phyloP scores from a whole-genome alignment of 2,797 vertebrate species.

The Artibeus lituratus region DNA sequence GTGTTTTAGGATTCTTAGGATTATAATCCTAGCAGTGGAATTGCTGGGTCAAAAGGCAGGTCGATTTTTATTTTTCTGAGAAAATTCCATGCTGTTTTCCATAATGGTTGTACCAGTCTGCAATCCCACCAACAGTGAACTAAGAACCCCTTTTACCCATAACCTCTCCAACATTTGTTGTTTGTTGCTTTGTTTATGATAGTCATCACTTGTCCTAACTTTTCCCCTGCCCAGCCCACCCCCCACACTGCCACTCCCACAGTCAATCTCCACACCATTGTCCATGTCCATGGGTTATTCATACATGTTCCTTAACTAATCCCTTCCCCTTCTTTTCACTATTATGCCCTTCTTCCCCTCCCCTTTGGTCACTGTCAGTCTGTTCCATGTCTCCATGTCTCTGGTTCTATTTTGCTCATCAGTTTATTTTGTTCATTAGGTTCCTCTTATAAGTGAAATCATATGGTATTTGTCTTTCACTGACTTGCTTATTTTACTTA shows the following conservation, averaged over 20 bases:
- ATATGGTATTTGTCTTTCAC: neutral
- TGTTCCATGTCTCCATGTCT: neutral
- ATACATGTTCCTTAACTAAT: neutral
- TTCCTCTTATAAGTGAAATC: neutral
- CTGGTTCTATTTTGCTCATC: neutral
- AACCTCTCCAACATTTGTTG: too few species aligned
- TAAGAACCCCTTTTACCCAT: too few species aligned
- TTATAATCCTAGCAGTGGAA: too few species aligned
- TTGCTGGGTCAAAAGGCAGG: too few species aligned
- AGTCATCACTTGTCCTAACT: too few species aligned
- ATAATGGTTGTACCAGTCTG: too few species aligned
- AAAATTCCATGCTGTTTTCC: too few species aligned
- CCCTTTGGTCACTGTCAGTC: neutral
- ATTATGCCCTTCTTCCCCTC: neutral
- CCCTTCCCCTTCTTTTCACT: neutral
- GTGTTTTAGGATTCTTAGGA: too few species aligned
- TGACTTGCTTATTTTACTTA: neutral
- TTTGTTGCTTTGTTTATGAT: too few species aligned
- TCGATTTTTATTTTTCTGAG: too few species aligned
- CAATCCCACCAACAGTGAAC: too few species aligned
- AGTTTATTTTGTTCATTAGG: neutral
- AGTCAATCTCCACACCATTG: neutral
- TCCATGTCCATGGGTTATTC: neutral
- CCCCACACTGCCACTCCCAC: neutral
- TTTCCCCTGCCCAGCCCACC: too few species aligned